phyloP scores from a whole-genome alignment of 2,888 invertebrate genomes.

The Erpobdella octoculata region DNA sequence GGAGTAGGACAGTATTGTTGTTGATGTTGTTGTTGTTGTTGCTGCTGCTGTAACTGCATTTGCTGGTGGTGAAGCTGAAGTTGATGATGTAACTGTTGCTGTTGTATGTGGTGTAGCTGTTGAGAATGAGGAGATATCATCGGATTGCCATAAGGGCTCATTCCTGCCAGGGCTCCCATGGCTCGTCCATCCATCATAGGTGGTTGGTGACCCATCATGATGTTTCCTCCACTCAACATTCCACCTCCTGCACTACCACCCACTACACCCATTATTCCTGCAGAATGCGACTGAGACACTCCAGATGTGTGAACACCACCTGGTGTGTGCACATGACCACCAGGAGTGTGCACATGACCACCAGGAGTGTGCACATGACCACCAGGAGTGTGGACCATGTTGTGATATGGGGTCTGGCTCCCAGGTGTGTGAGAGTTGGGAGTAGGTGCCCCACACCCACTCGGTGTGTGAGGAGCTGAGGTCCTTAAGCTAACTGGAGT shows the following conservation, averaged over 20 bases:
- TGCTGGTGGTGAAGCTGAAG: constrained; percentile 6
- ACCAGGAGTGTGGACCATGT: constrained; percentile 35
- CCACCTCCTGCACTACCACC: neutral
- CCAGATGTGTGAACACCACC: constrained; percentile 32
- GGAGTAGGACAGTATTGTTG: neutral
- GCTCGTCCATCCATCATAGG: constrained; percentile 15
- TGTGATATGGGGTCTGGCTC: constrained; percentile 14
- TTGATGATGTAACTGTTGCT: constrained; percentile 19
- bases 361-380: constrained; percentile 35
- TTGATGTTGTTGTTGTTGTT: neutral
- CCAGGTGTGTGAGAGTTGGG: constrained; percentile 36
- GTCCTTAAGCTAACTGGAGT: constrained; percentile 35
- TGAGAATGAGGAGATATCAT: neutral
- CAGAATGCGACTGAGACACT: neutral
- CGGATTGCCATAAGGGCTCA: neutral
- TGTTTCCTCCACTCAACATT: constrained; percentile 8
- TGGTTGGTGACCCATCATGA: constrained; percentile 7
- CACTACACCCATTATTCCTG: neutral
- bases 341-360: constrained; percentile 34
- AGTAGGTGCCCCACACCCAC: constrained; percentile 28
- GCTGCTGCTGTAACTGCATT: constrained; percentile 13
- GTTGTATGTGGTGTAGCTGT: neutral
- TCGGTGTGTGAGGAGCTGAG: constrained; percentile 35
- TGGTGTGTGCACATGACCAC: constrained; percentile 35
- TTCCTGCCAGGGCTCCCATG: neutral